Percentiles rank a stretch among this genome's conserved stretches.
These are phyloP conservation scores for Nicator chloris DNA, from an alignment of 2,113 vertebrate species.

Conservation along the genomic window DNA sequence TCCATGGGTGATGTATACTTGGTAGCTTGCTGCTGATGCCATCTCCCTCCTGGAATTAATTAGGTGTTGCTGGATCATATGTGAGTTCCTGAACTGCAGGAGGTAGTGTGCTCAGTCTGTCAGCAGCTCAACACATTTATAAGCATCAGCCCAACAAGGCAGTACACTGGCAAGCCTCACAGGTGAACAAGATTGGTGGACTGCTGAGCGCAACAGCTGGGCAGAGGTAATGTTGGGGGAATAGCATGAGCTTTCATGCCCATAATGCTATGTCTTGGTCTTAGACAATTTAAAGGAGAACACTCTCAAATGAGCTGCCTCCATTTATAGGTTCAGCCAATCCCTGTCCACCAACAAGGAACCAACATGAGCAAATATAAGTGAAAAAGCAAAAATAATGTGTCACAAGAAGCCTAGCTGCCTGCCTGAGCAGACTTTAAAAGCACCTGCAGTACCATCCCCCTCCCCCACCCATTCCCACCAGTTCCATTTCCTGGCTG, in stretches of 20 bases:
- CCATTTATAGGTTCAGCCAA: background rate
- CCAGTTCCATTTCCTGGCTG: background rate
- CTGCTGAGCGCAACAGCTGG: background rate
- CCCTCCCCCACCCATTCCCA: background rate
- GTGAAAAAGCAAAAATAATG: background rate
- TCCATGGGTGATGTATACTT: rapidly evolving
- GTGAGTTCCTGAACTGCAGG: background rate
- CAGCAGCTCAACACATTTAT: background rate
- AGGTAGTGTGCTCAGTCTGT: background rate
- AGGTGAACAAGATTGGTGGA: background rate
- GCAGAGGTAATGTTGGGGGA: background rate
- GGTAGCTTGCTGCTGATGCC: background rate
- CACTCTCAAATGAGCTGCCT: background rate
- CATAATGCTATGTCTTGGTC: background rate
- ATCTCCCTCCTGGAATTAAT: background rate
- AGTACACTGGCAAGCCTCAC: background rate
- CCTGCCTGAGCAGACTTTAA: background rate
- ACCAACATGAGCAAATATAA: background rate
- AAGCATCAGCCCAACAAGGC: background rate
- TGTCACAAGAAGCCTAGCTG: background rate
- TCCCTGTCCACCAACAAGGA: background rate
- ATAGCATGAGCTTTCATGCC: background rate
- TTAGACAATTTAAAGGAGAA: background rate
- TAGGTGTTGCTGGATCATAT: background rate
- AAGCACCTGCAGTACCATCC: background rate